Base-by-base conservation (phyloP, 2,113 vertebrate species). In the Callospermophilus lateralis region DNA sequence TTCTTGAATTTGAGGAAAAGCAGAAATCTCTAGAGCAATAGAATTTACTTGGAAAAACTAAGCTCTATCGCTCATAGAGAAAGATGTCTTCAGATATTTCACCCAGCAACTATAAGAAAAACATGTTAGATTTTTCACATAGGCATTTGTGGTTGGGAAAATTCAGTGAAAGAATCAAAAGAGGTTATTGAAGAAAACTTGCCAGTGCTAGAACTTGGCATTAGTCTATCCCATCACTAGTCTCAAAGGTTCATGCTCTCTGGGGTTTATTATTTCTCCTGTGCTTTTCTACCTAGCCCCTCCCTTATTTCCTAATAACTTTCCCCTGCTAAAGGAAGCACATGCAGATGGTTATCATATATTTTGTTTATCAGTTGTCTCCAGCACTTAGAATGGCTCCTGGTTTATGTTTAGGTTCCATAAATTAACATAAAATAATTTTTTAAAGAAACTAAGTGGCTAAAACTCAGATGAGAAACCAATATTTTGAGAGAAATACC, bases 51-150 rank as follows among this genome's bases (percentile, higher is more conserved):
- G 48, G 26, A 84, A 72, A 79, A 42, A 53, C 28, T 78, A 65
- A 16, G 5, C 19, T 72, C 78, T 90, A 83, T 77, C 37, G 2
- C 93, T 95, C 22, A 79, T 30, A 78, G 22, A 86, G 39, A 84
- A 34, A 45, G 39, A 34, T 0, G 1, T 61, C 53, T 78, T 61
- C 83, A 76, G 19, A 74, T 19, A 94, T 30, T 65, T 94, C 53
- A 55, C 37, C 26, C 37, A 95, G 26, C 53, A 78, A 67, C 45
- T 81, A 67, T 22, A 78, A 88, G 76, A 88, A 95, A 94, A 91
- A 16, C 12, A 79, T 80, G n/a, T 51, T 73, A 68, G 6, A 37
- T 70, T 92, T 94, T 88, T 83, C 84, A 95, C 48, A 83, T 34
- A 28, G 92, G 9, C 15, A 39, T 85, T 48, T 74, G 48, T 28